These are phyloP conservation scores for Oxycera nigricornis DNA, from an alignment of 2,888 invertebrate genomes.

Conservation along the genomic window DNA sequence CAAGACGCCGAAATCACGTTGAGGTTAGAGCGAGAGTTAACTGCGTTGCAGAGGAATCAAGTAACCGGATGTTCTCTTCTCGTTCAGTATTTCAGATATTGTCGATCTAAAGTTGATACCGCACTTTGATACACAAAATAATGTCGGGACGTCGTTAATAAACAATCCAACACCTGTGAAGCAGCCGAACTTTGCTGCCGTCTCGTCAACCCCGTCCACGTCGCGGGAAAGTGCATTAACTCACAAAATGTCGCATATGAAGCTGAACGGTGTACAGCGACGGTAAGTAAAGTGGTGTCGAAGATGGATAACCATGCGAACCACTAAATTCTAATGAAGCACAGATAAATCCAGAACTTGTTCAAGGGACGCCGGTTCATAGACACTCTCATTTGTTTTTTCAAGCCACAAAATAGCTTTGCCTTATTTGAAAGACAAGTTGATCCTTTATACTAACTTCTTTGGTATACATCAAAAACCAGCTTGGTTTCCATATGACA, in stretches of 20 bases:
- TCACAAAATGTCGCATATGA: slow-evolving; percentile 57
- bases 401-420: too few species aligned
- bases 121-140: slow-evolving; percentile 63
- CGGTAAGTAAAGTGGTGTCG: slow-evolving; percentile 28
- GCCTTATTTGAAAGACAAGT: too few species aligned
- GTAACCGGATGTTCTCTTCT: background rate
- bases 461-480: too few species aligned
- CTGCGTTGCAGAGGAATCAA: background rate
- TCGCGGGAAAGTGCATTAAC: slow-evolving; percentile 54
- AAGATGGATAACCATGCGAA: too few species aligned
- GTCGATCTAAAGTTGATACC: slow-evolving; percentile 78
- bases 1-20: slow-evolving; percentile 69
- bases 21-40: slow-evolving; percentile 60
- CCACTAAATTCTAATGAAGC: too few species aligned
- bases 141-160: slow-evolving; percentile 56
- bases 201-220: slow-evolving; percentile 48
- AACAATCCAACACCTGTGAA: slow-evolving; percentile 62
- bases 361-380: too few species aligned
- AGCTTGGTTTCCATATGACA: too few species aligned
- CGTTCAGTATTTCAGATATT: slow-evolving; percentile 73
- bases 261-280: slow-evolving; percentile 54
- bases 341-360: too few species aligned
- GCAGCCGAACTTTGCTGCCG: slow-evolving; percentile 55
- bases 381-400: too few species aligned
- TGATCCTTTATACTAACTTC: too few species aligned